Conservation (phyloP, 2,797 vertebrate genomes). For the Hozukius guyotensis region DNA sequence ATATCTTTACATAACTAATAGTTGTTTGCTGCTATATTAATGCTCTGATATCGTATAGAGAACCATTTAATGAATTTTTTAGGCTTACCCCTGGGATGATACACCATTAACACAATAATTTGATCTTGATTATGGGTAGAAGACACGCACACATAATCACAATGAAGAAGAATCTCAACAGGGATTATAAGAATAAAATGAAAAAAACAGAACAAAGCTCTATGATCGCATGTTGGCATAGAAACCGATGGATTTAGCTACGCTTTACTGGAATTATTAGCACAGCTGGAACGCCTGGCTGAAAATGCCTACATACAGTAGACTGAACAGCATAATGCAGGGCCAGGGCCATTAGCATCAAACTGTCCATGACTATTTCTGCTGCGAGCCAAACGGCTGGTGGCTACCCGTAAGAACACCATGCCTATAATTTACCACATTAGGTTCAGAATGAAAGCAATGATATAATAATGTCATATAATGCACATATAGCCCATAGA, state of each 20-base stretch:
- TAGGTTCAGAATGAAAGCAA: constrained; percentile 24
- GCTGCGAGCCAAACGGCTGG: constrained; percentile 43
- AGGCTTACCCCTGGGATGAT: neutral
- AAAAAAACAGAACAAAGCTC: neutral
- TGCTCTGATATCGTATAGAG: neutral
- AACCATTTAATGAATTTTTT: constrained; percentile 9
- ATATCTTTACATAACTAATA: neutral
- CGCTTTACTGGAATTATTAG: constrained; percentile 49
- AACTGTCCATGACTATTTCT: constrained; percentile 58
- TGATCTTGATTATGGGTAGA: constrained; percentile 12
- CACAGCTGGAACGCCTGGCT: constrained; percentile 52
- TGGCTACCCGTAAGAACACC: constrained; percentile 47
- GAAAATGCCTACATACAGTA: constrained; percentile 47
- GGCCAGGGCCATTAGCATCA: constrained; percentile 58
- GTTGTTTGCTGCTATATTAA: neutral
- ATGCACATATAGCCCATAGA: neutral
- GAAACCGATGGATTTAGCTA: constrained; percentile 17
- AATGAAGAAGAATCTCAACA: neutral
- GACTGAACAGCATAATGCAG: constrained; percentile 51
- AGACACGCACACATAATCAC: neutral
- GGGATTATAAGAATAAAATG: neutral
- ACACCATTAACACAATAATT: constrained; percentile 2
- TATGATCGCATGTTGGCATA: constrained; percentile 11
- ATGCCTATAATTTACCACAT: constrained; percentile 47
- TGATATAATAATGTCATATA: neutral